Base-by-base conservation (phyloP, 2,888 invertebrate species). In the Parapristionchus giblindavisi region DNA sequence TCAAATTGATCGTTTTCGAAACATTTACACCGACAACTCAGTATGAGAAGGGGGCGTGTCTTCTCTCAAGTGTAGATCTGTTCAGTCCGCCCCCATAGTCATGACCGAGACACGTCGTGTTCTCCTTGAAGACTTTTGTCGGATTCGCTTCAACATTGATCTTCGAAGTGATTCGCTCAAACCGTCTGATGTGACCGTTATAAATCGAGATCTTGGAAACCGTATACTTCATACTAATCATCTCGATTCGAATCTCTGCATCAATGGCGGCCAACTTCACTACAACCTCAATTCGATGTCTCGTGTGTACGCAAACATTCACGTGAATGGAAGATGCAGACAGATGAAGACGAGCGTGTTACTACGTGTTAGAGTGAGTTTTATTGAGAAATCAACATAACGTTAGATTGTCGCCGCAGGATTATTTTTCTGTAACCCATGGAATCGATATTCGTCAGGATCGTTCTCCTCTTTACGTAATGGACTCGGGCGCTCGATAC, bases 381-480 rank as follows among this genome's bases (percentile, higher is more conserved):
- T 11, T 24, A 11, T 14, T 51, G 51, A 21, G 54, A 54, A 11
- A 54, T n/a, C 24, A 4, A 24, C 6, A 54, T 14, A 11, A 51
- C 3, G 24, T n/a, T 24, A 51, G 24, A n/a, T 3, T 51, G 24
- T 3, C n/a, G 21, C 24, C 24, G 5, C 17, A 54, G 54, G 54
- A 54, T 14, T 54, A 54, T n/a, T 54, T 54, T 29, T 24, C 54
- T 6, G 14, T 14, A 3, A 24, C 24, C 6, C 54, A 54, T 29
- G 54, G 54, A 2, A 54, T 54, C 54, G 54, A 54, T 54, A 24
- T 54, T 14, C 54, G 54, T 54, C 24, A 54, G 2, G 54, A 54
- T 54, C 54, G 54, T 54, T 54, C 54, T 54, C 54, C 54, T 24
- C 54, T 54, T 6, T 54, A 54, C 14, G 54, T 54, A 24, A 54